Evolutionary conservation across 64 coral and sea anemone species (phyloP), one percentile per base, ranked within the genome.

Genomic region (Montipora foliosa): DNA sequence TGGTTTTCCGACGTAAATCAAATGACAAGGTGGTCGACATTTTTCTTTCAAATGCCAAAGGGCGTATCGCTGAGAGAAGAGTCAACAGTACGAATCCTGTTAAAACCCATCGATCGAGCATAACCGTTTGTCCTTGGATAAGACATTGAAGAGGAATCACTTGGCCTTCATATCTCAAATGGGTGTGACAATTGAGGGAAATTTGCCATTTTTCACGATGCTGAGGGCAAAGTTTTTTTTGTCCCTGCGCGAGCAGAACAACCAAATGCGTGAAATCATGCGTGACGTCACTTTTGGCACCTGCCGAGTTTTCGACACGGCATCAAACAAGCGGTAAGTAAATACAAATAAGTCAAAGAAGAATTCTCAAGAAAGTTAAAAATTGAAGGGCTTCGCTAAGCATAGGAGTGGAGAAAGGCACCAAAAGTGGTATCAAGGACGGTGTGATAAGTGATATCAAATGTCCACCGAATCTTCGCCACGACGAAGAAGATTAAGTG

Each of bases 1-100:
- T 97, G 5, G 94, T 72, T 69, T 97, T 97, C 58, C 91, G 87
- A 64, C 80, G 78, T 47, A 97, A 58, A 75, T 94, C 88, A 51
- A 97, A 90, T 14, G 95, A 97, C 74, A 93, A 49, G 20, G 67
- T 77, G 4, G 88, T 88, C 15, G 95, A 91, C 74, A 77, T 91
- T 59, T 92, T 92, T 8, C 76, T 75, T 84, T 91, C 73, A 69
- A 77, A 14, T 19, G n/a, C 24, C 11, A 21, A 20, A 17, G 71
- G 44, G 44, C 15, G 49, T 12, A n/a, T 4, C 49, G 73, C 73
- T 49, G 21, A 19, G 3, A 66, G 16, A 59, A 78, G 8, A 29
- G 50, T 4, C 58, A 57, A 78, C 49, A 78, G 0, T 5, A 59
- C 2, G 59, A 89, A 47, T 89, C 67, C 79, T 76, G 24, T 47